Conservation (phyloP, 1,140 invertebrate species). For the Drosophila nannoptera region DNA sequence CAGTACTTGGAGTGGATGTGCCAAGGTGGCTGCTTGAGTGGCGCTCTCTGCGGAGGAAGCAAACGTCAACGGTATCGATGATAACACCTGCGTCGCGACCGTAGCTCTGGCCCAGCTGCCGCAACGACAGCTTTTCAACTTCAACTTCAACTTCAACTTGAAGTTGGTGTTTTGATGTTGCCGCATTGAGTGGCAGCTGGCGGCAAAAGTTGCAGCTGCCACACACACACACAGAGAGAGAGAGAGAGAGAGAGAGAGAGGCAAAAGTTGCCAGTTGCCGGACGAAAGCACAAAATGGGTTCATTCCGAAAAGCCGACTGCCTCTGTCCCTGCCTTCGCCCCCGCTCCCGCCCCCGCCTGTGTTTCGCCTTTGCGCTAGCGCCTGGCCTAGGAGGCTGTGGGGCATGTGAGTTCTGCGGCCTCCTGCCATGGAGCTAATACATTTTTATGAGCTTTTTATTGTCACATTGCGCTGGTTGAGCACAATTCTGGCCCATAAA, state of each 20-base stretch:
- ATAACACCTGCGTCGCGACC: slow-evolving; percentile 62
- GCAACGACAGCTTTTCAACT: slow-evolving; percentile 67
- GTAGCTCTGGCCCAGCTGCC: slow-evolving; percentile 50
- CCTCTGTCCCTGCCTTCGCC: background rate
- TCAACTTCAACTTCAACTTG: slow-evolving; percentile 45
- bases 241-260: background rate
- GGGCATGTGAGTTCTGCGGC: slow-evolving; percentile 1
- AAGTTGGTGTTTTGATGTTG: slow-evolving; percentile 66
- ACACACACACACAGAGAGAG: background rate
- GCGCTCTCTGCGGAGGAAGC: slow-evolving; percentile 58
- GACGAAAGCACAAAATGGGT: slow-evolving; percentile 1
- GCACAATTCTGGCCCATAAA: slow-evolving; percentile 56
- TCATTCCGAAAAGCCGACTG: slow-evolving; percentile 6
- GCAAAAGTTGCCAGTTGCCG: slow-evolving; percentile 35
- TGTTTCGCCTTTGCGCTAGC: too few species aligned
- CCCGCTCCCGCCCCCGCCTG: too few species aligned
- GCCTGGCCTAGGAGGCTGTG: background rate
- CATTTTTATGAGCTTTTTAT: slow-evolving; percentile 74
- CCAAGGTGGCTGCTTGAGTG: slow-evolving; percentile 38
- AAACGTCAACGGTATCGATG: slow-evolving; percentile 74
- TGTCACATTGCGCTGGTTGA: slow-evolving; percentile 70
- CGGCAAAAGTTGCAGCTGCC: slow-evolving; percentile 59
- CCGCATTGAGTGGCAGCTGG: slow-evolving; percentile 62
- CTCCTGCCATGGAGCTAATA: slow-evolving; percentile 52
- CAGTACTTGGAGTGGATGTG: slow-evolving; percentile 16